Base-by-base conservation (phyloP, 2,113 vertebrate species). In the Theristicus caerulescens region DNA sequence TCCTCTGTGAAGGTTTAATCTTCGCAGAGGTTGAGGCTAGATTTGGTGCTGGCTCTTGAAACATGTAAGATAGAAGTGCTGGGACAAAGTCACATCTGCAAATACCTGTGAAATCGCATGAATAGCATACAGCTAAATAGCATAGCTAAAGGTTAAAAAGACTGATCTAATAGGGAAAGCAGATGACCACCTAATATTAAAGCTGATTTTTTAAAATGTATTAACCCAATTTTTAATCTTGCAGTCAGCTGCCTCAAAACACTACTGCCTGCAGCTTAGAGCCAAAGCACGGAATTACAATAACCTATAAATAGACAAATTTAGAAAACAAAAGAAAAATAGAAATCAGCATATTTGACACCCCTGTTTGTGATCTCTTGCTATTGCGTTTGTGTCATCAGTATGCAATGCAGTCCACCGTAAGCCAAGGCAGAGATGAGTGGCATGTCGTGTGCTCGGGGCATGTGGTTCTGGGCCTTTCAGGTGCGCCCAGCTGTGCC, bases 181-280 rank as follows among this genome's bases (percentile, higher is more conserved):
- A 94, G 82, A 90, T 77, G 88, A 95, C 54, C n/a, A 69, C 67
- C 58, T 93, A 90, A 90, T 92, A 93, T 62, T 80, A 85, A 94
- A 95, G 69, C 61, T 94, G 82, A 4, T 11, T 72, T 93, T 93
- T 22, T 16, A 70, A 93, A 85, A 90, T 58, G 59, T 94, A 92
- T 91, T 92, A 90, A 74, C 77, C 72, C 55, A 81, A 31, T 91
- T 92, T 93, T 86, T 81, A 88, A 74, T 76, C 76, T 86, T 84
- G 65, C 59, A 59, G 42, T 84, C 77, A 78, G 57, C 64, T 67
- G 57, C n/a, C 51, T 77, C n/a, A 74, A 83, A 86, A 59, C 57
- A 72, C 67, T 69, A 5, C 24, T 64, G 70, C 26, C 18, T 94
- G 77, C 78, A 72, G 58, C 76, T 74, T 81, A 0, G 3, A 81